phyloP scores from a whole-genome alignment of 2,797 vertebrate genomes.

The Takifugu ocellatus region DNA sequence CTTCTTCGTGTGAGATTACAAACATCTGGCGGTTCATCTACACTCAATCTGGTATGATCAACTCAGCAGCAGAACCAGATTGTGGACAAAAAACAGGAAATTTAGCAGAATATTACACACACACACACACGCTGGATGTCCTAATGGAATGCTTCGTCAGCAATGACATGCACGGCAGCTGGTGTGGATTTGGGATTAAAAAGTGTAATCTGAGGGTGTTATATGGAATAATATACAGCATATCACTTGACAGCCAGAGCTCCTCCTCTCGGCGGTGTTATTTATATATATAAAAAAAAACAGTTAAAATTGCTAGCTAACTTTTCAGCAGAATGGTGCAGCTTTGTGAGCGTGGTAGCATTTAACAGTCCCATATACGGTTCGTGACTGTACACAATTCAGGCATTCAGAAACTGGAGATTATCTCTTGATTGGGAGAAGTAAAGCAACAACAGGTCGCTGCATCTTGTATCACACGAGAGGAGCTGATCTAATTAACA shows the following conservation, averaged over 20 bases:
- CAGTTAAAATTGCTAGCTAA: background rate
- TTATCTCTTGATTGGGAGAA: no score
- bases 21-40: slow-evolving; percentile 73
- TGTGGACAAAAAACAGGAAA: slow-evolving; percentile 32
- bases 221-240: slow-evolving; percentile 47
- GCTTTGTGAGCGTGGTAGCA: no score
- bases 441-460: no score
- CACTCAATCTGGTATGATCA: slow-evolving; percentile 68
- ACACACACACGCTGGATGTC: slow-evolving; percentile 16
- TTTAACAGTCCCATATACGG: no score
- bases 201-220: slow-evolving; percentile 60
- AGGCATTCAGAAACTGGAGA: no score
- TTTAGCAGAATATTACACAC: slow-evolving; percentile 40
- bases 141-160: slow-evolving; percentile 57
- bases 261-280: slow-evolving; percentile 28
- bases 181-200: slow-evolving; percentile 67
- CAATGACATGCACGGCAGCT: slow-evolving; percentile 53
- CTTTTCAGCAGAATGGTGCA: no score
- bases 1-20: slow-evolving; percentile 70
- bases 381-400: no score
- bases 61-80: slow-evolving; percentile 33
- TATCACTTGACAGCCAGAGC: slow-evolving; percentile 45
- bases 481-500: no score
- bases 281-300: background rate
- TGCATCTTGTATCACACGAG: no score